Conservation (phyloP, 1,140 invertebrate genomes). For the Drosophila pallidifrons region DNA sequence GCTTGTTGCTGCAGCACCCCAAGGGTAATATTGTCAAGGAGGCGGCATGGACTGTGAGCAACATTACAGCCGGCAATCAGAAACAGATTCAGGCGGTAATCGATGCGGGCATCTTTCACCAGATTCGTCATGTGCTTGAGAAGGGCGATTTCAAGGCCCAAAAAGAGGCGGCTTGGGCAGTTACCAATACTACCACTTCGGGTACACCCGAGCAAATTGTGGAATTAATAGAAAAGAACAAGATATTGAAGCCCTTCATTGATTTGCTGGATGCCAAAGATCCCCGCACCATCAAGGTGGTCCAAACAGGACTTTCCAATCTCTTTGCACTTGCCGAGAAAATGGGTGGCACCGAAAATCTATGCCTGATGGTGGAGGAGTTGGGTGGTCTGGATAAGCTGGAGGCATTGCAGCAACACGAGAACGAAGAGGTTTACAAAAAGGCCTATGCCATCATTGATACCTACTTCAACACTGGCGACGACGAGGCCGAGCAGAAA, state of each 20-base stretch:
- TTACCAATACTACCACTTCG: constrained; percentile 98
- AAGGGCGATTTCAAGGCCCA: constrained; percentile 98
- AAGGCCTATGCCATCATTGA: constrained; percentile 93
- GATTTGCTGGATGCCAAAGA: constrained; percentile 93
- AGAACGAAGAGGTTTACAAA: constrained; percentile 98
- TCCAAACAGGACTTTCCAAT: constrained; percentile 94
- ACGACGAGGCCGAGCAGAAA: constrained; percentile 84
- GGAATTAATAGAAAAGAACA: constrained; percentile 91
- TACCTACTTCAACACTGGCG: constrained; percentile 90
- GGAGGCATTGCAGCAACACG: constrained; percentile 96
- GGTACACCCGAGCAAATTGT: constrained; percentile 94
- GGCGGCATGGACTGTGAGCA: constrained; percentile 99
- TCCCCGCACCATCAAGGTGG: constrained; percentile 91
- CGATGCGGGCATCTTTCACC: constrained; percentile 87
- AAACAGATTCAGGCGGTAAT: constrained; percentile 97
- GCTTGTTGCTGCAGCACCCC: constrained; percentile 90
- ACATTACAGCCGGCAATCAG: constrained; percentile 98
- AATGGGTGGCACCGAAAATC: constrained; percentile 90
- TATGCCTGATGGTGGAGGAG: constrained; percentile 94
- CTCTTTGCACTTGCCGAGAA: constrained; percentile 90
- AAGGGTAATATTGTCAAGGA: constrained; percentile 93
- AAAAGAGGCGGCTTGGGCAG: constrained; percentile 99
- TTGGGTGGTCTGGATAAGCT: constrained; percentile 96
- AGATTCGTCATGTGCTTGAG: constrained; percentile 86
- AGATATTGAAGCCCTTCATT: constrained; percentile 95